phyloP scores from a whole-genome alignment of 2,888 invertebrate species.

The Cephus spinipes region DNA sequence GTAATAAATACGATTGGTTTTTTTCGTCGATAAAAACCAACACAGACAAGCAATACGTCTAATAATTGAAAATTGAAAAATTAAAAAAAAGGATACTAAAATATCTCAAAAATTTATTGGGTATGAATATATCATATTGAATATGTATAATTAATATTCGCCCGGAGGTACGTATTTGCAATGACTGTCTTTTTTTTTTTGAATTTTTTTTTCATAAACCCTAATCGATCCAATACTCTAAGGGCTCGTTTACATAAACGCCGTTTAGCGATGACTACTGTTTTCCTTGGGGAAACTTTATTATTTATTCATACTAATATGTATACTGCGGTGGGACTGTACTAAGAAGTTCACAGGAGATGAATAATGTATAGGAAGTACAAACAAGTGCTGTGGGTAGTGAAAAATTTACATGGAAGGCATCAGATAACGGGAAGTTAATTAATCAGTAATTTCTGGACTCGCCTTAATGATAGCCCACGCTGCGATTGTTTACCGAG shows the following conservation, averaged over 20 bases:
- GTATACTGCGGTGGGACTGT: neutral
- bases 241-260: neutral
- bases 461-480: neutral
- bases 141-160: neutral
- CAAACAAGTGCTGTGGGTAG: neutral
- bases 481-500: neutral
- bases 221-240: neutral
- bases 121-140: neutral
- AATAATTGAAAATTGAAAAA: too few species aligned
- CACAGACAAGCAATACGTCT: too few species aligned
- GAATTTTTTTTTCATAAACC: neutral
- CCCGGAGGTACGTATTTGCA: too few species aligned
- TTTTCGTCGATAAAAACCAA: too few species aligned
- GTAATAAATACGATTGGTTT: neutral
- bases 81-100: too few species aligned
- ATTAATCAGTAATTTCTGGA: neutral
- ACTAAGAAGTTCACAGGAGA: neutral
- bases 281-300: neutral
- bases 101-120: too few species aligned
- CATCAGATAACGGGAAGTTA: neutral
- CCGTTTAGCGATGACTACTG: neutral
- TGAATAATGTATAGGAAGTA: neutral
- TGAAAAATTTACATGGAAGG: neutral
- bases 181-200: too few species aligned
- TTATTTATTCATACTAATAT: neutral